Conservation (phyloP, 1,140 invertebrate species). For the Meloidogyne exigua region DNA sequence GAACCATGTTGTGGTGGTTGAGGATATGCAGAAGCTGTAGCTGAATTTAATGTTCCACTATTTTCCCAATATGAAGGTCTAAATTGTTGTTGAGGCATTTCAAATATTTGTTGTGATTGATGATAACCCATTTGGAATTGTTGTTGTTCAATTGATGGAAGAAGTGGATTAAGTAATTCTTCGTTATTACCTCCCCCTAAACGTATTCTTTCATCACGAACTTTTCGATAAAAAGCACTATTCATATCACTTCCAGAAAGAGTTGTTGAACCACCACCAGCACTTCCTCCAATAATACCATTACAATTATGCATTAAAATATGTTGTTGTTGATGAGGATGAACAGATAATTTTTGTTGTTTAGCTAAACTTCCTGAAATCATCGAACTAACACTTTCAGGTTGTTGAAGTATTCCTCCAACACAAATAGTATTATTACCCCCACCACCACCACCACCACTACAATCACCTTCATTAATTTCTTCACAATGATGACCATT, state of each 20-base stretch:
- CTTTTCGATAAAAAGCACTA: constrained; percentile 47
- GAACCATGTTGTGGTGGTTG: constrained; percentile 14
- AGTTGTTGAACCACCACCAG: not conserved
- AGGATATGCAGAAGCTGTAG: not conserved
- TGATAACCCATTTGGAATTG: constrained; percentile 21
- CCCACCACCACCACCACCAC: not conserved
- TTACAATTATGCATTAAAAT: constrained; percentile 25
- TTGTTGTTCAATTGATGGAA: constrained; percentile 2
- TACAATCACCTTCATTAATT: not conserved
- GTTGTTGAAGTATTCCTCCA: not conserved
- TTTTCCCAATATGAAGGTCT: constrained; percentile 6
- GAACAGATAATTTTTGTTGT: constrained; percentile 14
- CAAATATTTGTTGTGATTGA: constrained; percentile 27
- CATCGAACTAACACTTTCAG: constrained; percentile 45
- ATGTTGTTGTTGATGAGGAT: constrained; percentile 14
- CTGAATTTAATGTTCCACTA: not conserved
- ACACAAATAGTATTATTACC: not conserved
- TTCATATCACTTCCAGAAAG: constrained; percentile 40
- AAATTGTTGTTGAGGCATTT: constrained; percentile 19
- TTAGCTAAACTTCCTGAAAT: constrained; percentile 27
- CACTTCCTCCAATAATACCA: not conserved
- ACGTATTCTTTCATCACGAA: constrained; percentile 33
- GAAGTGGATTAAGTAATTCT: constrained; percentile 32
- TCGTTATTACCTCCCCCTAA: constrained; percentile 5
- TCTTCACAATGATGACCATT: not conserved